phyloP scores from a whole-genome alignment of 2,113 vertebrate species.

The Dunckerocampus dactyliophorus region DNA sequence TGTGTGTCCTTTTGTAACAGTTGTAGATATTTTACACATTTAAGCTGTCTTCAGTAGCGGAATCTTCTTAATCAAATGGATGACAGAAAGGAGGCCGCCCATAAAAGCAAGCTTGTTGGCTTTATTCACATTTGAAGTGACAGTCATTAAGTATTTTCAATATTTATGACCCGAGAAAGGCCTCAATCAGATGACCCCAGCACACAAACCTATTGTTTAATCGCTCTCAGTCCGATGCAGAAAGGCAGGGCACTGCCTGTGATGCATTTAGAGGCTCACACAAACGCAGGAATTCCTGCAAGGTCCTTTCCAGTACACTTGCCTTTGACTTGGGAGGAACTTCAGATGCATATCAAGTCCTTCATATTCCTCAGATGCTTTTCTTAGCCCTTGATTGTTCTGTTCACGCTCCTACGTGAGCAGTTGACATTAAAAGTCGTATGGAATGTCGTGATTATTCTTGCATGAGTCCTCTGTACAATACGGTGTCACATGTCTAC shows the following conservation, averaged over 20 bases:
- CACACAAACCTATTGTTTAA: slow-evolving; percentile 53
- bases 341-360: slow-evolving; percentile 19
- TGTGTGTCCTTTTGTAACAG: slow-evolving; percentile 38
- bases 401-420: not conserved
- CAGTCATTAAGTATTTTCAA: not conserved
- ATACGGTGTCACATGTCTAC: no score
- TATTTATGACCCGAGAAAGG: no score
- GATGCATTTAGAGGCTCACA: slow-evolving; percentile 63
- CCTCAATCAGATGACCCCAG: not conserved
- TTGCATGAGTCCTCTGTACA: not conserved
- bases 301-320: slow-evolving; percentile 35
- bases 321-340: slow-evolving; percentile 22
- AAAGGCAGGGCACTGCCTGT: slow-evolving; percentile 39
- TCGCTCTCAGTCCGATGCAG: slow-evolving; percentile 61
- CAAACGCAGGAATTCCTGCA: slow-evolving; percentile 76
- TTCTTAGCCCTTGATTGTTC: not conserved
- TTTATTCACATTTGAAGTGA: not conserved
- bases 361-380: slow-evolving; percentile 14
- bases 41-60: slow-evolving; percentile 12
- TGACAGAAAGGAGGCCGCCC: not conserved
- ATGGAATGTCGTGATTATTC: not conserved
- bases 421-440: not conserved
- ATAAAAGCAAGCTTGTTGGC: not conserved
- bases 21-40: slow-evolving; percentile 7
- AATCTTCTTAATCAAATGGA: not conserved